Conservation (phyloP, 2,113 vertebrate genomes). For the Gadus macrocephalus region DNA sequence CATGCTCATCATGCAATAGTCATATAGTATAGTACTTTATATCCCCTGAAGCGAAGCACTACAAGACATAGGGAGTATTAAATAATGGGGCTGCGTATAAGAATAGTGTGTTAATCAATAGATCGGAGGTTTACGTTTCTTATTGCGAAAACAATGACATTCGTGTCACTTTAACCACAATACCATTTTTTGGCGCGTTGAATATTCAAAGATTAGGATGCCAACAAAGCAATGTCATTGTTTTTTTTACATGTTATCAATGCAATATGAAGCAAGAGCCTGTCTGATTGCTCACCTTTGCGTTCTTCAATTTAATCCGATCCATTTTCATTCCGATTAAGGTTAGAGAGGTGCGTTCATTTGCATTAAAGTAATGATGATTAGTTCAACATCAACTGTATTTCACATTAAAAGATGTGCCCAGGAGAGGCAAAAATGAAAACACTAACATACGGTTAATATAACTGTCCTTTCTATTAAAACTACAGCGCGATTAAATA, state of each 20-base stretch:
- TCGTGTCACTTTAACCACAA: too few relatives aligned
- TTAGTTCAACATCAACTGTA: too few relatives aligned
- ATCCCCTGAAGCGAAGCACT: neutral
- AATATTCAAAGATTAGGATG: too few relatives aligned
- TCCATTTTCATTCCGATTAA: neutral
- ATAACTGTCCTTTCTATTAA: too few relatives aligned
- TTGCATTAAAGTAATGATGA: too few relatives aligned
- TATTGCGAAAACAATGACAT: too few relatives aligned
- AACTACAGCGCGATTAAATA: too few relatives aligned
- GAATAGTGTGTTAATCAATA: neutral
- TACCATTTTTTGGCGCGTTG: too few relatives aligned
- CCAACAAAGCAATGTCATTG: too few relatives aligned
- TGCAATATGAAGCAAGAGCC: neutral
- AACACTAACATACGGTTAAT: too few relatives aligned
- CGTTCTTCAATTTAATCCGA: neutral
- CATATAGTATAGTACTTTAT: neutral
- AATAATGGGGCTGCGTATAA: neutral
- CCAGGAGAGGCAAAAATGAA: too few relatives aligned
- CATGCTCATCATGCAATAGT: neutral
- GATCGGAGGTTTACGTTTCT: neutral
- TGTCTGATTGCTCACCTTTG: neutral
- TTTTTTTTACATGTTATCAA: neutral
- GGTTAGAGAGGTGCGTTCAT: neutral
- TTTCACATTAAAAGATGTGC: too few relatives aligned
- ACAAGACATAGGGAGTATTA: neutral